These are phyloP conservation scores for Lethenteron reissneri DNA, from an alignment of 2,113 vertebrate species.

Conservation along the genomic window DNA sequence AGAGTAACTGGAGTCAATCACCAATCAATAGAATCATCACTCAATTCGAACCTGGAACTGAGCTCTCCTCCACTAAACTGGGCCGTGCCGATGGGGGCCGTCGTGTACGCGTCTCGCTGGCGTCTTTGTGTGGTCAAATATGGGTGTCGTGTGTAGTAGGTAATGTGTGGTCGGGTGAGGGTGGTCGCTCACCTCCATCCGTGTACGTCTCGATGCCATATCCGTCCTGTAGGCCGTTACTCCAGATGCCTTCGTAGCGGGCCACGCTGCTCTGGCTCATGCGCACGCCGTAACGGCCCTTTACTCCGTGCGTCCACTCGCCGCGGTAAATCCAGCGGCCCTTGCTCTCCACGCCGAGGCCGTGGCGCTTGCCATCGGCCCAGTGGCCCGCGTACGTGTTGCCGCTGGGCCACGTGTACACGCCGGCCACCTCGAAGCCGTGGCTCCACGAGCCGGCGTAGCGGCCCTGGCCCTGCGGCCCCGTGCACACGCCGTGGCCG, in stretches of 20 bases:
- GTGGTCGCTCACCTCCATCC: slow-evolving; percentile 49
- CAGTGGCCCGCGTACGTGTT: slow-evolving; percentile 89
- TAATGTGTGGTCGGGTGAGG: slow-evolving; percentile 1
- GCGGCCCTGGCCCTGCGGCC: slow-evolving; percentile 91
- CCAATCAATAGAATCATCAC: too few relatives aligned
- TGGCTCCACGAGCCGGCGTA: slow-evolving; percentile 87
- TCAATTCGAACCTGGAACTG: too few relatives aligned
- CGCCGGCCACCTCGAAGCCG: slow-evolving; percentile 81
- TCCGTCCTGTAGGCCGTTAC: slow-evolving; percentile 87
- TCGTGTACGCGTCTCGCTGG: too few relatives aligned
- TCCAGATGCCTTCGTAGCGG: slow-evolving; percentile 90
- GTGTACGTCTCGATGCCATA: slow-evolving; percentile 88
- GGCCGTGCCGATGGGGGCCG: too few relatives aligned
- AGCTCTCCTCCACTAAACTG: too few relatives aligned
- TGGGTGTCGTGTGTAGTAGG: too few relatives aligned
- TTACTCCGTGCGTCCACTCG: slow-evolving; percentile 90
- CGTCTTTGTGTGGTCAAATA: too few relatives aligned
- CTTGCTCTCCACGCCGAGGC: slow-evolving; percentile 82
- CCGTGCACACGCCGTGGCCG: slow-evolving; percentile 91
- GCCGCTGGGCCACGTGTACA: slow-evolving; percentile 94
- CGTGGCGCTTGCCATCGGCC: slow-evolving; percentile 84
- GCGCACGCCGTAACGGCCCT: slow-evolving; percentile 77
- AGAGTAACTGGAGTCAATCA: too few relatives aligned
- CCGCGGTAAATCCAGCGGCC: slow-evolving; percentile 85
- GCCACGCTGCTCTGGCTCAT: slow-evolving; percentile 72